Conservation (phyloP, 2,113 vertebrate genomes). For the Ochotona princeps region DNA sequence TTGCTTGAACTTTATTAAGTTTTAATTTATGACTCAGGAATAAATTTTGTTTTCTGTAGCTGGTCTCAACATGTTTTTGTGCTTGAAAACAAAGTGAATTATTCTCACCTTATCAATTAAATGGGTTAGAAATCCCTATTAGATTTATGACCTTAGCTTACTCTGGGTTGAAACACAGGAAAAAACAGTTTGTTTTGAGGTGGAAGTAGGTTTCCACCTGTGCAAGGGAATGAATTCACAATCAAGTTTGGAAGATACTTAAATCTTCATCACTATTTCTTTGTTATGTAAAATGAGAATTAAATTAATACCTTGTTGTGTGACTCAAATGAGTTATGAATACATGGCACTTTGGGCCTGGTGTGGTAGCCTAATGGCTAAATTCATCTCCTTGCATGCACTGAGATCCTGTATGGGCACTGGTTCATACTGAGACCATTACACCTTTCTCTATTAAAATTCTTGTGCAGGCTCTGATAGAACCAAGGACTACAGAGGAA, state of each 20-base stretch:
- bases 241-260: not conserved
- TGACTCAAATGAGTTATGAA: constrained; percentile 27
- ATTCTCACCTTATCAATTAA: constrained; percentile 65
- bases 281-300: constrained; percentile 1
- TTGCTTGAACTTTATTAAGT: constrained; percentile 83
- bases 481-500: not conserved
- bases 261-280: not conserved
- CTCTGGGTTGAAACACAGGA: constrained; percentile 49
- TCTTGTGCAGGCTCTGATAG: not conserved
- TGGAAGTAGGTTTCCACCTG: not conserved
- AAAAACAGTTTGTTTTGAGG: constrained; percentile 25
- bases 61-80: constrained; percentile 71
- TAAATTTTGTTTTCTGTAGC: constrained; percentile 77
- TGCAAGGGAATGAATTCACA: constrained; percentile 23
- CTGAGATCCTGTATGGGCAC: too few relatives aligned
- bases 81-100: constrained; percentile 66
- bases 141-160: constrained; percentile 60
- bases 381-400: too few relatives aligned
- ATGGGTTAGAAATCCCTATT: constrained; percentile 62
- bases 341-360: not conserved
- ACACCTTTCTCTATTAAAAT: not conserved
- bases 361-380: too few relatives aligned
- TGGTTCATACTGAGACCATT: too few relatives aligned
- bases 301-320: not conserved
- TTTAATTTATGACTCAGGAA: constrained; percentile 84